Conservation (phyloP, 2,888 invertebrate genomes). For the Polydrusus cervinus region DNA sequence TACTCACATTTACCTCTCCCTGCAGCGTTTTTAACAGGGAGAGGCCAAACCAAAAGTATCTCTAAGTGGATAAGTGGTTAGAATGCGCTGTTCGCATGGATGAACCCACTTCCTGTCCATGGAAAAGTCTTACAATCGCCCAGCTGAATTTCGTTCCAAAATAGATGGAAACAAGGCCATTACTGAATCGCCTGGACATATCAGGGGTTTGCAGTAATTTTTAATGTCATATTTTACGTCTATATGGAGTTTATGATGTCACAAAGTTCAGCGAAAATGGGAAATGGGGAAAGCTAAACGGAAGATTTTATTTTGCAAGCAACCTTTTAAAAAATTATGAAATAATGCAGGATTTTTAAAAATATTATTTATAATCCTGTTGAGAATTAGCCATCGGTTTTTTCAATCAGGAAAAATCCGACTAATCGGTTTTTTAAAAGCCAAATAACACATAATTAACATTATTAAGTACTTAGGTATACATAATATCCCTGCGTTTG, state of each 20-base stretch:
- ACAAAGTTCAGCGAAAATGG: constrained; percentile 48
- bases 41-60: constrained; percentile 58
- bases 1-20: constrained; percentile 39
- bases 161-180: constrained; percentile 1
- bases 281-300: constrained; percentile 40
- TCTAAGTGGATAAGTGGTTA: constrained; percentile 70
- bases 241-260: constrained; percentile 55
- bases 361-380: no score
- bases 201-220: constrained; percentile 53
- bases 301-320: constrained; percentile 40
- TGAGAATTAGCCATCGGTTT: no score
- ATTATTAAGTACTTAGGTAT: no score
- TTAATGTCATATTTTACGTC: constrained; percentile 56
- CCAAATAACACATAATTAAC: no score
- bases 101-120: constrained; percentile 69
- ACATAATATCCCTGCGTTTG: no score
- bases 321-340: neutral
- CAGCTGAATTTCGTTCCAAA: constrained; percentile 31
- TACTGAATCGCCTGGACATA: neutral
- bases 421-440: no score
- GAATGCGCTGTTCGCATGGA: constrained; percentile 70
- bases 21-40: constrained; percentile 33
- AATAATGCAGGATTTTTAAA: no score
- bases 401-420: no score
- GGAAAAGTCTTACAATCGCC: constrained; percentile 64